phyloP scores from a whole-genome alignment of 2,113 vertebrate genomes.

The Serilophus lunatus region DNA sequence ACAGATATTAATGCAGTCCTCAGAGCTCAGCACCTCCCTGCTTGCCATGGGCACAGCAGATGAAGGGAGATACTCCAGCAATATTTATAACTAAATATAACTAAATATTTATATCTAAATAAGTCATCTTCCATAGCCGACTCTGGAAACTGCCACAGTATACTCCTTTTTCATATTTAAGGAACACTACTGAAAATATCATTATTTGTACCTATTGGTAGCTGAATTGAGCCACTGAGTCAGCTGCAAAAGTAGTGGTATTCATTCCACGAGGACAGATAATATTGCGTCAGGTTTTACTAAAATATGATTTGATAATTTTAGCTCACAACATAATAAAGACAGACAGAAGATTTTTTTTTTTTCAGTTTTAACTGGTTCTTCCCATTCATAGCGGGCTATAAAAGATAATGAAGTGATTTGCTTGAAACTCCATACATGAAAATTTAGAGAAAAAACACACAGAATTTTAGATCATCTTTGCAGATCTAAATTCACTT shows the following conservation, averaged over 20 bases:
- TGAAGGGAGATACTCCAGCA: not conserved
- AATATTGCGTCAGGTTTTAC: not conserved
- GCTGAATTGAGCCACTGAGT: not conserved
- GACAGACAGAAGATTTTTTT: not conserved
- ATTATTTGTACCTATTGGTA: not conserved
- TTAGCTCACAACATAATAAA: not conserved
- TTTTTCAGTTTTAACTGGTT: not conserved
- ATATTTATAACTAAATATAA: no score
- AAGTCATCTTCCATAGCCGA: not conserved
- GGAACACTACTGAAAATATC: not conserved
- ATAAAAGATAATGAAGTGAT: not conserved
- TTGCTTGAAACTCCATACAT: not conserved
- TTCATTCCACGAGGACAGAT: not conserved
- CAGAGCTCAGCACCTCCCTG: not conserved
- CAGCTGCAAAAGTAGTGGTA: fast-evolving
- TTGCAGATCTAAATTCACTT: not conserved
- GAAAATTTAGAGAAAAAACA: not conserved
- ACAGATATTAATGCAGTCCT: not conserved
- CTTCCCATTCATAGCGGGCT: not conserved
- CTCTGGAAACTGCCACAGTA: not conserved
- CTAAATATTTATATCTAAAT: not conserved
- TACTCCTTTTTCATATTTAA: not conserved
- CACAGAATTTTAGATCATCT: not conserved
- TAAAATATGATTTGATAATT: not conserved
- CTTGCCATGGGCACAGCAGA: fast-evolving